phyloP scores from a whole-genome alignment of 1,140 invertebrate genomes.

The Telenomus remus region DNA sequence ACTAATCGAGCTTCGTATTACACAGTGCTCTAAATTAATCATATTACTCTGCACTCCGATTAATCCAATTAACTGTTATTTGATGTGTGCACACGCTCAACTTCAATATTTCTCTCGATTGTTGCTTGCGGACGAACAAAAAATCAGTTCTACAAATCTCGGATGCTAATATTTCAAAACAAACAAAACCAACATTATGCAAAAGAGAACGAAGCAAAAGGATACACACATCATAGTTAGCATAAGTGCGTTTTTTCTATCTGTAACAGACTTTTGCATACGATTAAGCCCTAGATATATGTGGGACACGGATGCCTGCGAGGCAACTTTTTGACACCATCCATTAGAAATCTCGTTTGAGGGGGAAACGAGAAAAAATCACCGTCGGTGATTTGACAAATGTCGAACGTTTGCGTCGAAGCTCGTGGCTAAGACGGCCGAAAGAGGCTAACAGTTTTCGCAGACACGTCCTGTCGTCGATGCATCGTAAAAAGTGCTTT shows the following conservation, averaged over 20 bases:
- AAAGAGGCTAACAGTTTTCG: constrained; percentile 52
- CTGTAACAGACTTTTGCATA: constrained; percentile 2
- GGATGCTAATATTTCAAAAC: too few relatives aligned
- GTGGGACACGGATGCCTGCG: constrained; percentile 7
- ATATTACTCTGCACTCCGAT: constrained; percentile 25
- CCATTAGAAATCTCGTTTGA: constrained; percentile 31
- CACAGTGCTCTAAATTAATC: constrained; percentile 33
- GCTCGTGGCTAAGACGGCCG: constrained; percentile 17
- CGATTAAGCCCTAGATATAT: not conserved
- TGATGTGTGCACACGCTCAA: constrained; percentile 3
- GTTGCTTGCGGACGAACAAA: too few relatives aligned
- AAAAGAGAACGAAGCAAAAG: too few relatives aligned
- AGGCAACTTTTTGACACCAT: constrained; percentile 43
- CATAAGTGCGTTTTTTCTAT: constrained; percentile 6
- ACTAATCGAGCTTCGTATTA: constrained; percentile 39
- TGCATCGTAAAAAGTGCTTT: constrained; percentile 65
- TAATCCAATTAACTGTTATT: constrained; percentile 42
- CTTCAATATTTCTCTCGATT: not conserved
- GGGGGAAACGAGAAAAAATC: constrained; percentile 3
- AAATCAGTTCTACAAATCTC: too few relatives aligned
- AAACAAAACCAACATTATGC: too few relatives aligned
- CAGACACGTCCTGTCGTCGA: constrained; percentile 59
- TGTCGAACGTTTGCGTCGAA: constrained; percentile 28
- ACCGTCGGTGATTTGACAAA: constrained; percentile 45
- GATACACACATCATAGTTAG: not conserved